These are phyloP conservation scores for Anolis sagrei DNA, from an alignment of 2,113 vertebrate species.

Conservation along the genomic window DNA sequence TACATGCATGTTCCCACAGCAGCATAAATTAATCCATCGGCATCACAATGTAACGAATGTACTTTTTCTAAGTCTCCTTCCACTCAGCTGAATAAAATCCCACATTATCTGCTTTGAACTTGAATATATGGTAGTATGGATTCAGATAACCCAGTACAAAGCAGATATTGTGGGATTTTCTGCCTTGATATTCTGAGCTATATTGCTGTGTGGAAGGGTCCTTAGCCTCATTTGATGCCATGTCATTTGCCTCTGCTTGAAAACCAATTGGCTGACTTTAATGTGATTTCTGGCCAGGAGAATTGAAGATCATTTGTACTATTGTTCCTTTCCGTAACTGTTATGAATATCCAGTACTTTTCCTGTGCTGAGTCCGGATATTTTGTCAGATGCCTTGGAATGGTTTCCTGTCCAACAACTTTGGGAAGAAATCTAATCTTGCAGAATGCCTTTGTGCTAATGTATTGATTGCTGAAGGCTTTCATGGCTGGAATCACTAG, in stretches of 20 bases:
- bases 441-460: not conserved
- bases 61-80: not conserved
- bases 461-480: too few species aligned
- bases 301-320: not conserved
- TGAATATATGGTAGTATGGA: too few species aligned
- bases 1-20: not conserved
- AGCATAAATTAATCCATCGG: not conserved
- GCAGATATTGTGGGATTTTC: too few species aligned
- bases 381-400: not conserved
- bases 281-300: not conserved
- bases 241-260: too few species aligned
- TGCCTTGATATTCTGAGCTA: too few species aligned
- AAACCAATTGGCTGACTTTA: not conserved
- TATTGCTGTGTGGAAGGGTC: too few species aligned
- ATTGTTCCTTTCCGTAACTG: not conserved
- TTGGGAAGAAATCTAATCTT: not conserved
- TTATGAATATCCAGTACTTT: not conserved
- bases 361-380: not conserved
- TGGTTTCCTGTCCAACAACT: not conserved
- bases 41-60: not conserved
- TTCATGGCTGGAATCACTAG: too few species aligned
- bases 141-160: too few species aligned
- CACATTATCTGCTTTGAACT: too few species aligned
- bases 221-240: too few species aligned
- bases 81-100: too few species aligned